phyloP scores from a whole-genome alignment of 2,888 invertebrate species.

The Halocaridina rubra region DNA sequence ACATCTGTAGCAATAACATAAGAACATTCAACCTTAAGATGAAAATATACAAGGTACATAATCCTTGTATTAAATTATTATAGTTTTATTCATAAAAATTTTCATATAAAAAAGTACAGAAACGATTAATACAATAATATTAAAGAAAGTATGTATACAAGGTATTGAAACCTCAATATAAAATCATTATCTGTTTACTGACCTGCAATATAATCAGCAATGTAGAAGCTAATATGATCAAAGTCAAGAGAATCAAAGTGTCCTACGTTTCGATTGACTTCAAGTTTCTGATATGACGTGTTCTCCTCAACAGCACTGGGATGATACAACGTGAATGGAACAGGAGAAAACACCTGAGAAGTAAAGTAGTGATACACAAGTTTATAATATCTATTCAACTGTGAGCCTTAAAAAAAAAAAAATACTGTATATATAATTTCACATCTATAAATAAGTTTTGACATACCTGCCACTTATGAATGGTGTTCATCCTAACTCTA shows the following conservation, averaged over 20 bases:
- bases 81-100: neutral
- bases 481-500: conserved; percentile 94
- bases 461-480: conserved; percentile 69
- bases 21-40: neutral
- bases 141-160: neutral
- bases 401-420: no score
- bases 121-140: neutral
- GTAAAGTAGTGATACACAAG: no score
- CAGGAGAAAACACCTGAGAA: conserved; percentile 91
- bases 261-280: conserved; percentile 81
- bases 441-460: neutral
- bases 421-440: no score
- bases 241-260: conserved; percentile 82
- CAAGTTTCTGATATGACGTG: conserved; percentile 70
- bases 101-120: neutral
- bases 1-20: no score
- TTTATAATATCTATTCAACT: no score
- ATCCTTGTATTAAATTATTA: neutral
- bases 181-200: conserved; percentile 47
- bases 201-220: conserved; percentile 82
- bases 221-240: conserved; percentile 83
- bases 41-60: neutral
- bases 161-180: neutral
- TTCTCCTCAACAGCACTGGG: conserved; percentile 70
- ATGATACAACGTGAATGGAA: conserved; percentile 89